Base-by-base conservation (phyloP, 1,140 invertebrate species). In the Pogonus chalceus region DNA sequence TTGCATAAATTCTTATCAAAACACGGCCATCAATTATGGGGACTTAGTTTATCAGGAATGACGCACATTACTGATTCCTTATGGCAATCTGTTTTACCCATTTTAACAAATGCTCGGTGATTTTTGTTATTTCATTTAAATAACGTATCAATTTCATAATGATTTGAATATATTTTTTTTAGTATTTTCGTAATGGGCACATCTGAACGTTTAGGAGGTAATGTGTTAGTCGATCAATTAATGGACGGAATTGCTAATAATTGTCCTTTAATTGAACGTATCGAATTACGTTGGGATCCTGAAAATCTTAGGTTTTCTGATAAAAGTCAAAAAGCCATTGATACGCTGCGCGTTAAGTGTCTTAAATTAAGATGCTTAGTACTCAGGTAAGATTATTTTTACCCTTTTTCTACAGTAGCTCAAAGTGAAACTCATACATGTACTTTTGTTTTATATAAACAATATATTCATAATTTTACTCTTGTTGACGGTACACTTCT, bases 151-250 rank as follows among this genome's bases (percentile, higher is more conserved):
- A 4, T 23, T 49, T 12, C 21, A 14, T 23, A 4, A 49, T 22
- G 4, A 20, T 12, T 9, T 49, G 47, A 49, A 49, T 10, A 52
- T 54, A 26, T 62, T 53, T 54, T 59, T 70, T 75, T 39, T 64
- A 98, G 95, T 68, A 96, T 98, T 56, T 76, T 98, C 23, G 87
- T 97, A 0, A 93, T 99, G 88, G 97, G 97, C 10, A 98, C 96
- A 2, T 85, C 92, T 35, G 93, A 98, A 70, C 84, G 95, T 52
- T 81, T 98, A 31, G 95, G 93, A 35, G 88, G 95, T 1, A 97
- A 98, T 68, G 94, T 98, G 61, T 84, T 91, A 62, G 92, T 98
- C 37, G 97, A 99, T 77, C 88, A 98, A 72, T 74, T 99, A 49
- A 94, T 99, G 81, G 96, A 99, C 65, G 90, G 88, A 37, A 96